A percentile compares a stretch with the other conserved stretches of the same genome.
phyloP scores from a whole-genome alignment of 2,113 vertebrate species.

The Chaenocephalus aceratus region DNA sequence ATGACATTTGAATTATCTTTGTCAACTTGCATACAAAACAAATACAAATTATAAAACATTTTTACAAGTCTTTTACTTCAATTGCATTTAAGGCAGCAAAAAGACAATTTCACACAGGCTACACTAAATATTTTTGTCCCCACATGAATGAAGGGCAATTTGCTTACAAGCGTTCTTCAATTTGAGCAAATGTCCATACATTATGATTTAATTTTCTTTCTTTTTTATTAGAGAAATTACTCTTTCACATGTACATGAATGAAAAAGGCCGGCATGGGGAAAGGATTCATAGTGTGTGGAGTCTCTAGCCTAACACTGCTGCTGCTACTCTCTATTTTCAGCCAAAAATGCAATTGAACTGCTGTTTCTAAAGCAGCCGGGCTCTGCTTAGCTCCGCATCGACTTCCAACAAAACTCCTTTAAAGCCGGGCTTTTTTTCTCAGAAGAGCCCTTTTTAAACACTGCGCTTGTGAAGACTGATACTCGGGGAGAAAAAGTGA shows the following conservation, averaged over 20 bases:
- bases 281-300: slow-evolving; percentile 14
- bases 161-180: slow-evolving; percentile 25
- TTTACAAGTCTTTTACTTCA: slow-evolving; percentile 9
- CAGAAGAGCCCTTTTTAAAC: slow-evolving; percentile 48
- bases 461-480: slow-evolving; percentile 42
- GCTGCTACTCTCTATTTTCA: slow-evolving; percentile 33
- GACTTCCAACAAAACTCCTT: slow-evolving; percentile 50
- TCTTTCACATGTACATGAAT: slow-evolving; percentile 19
- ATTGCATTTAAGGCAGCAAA: slow-evolving; percentile 32
- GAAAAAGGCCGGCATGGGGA: neutral
- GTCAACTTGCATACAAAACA: neutral
- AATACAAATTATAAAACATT: slow-evolving; percentile 7
- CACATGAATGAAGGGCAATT: slow-evolving; percentile 40
- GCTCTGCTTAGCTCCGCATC: slow-evolving; percentile 42
- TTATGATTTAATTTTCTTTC: slow-evolving; percentile 5
- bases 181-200: slow-evolving; percentile 29
- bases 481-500: slow-evolving; percentile 40
- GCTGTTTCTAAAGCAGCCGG: slow-evolving; percentile 33
- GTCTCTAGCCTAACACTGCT: slow-evolving; percentile 6
- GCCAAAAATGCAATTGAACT: slow-evolving; percentile 33
- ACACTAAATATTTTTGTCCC: slow-evolving; percentile 47
- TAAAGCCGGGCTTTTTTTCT: slow-evolving; percentile 41
- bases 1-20: neutral
- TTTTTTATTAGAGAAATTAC: neutral
- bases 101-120: slow-evolving; percentile 57